Conservation (phyloP, 2,888 invertebrate species). For the Nineta flava region DNA sequence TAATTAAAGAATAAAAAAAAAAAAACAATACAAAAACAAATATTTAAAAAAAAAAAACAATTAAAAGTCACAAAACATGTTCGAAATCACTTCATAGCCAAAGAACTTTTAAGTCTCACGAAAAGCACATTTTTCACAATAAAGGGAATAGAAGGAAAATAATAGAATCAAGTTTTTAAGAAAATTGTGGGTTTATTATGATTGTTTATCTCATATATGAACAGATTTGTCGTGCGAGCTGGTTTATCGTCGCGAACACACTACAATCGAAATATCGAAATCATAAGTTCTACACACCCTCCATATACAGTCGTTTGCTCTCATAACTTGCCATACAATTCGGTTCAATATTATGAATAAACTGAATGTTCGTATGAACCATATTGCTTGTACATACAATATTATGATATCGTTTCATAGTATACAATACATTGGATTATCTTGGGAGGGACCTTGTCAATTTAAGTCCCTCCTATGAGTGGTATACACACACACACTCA, state of each 20-base stretch:
- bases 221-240: background rate
- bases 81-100: too few relatives aligned
- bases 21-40: too few relatives aligned
- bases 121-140: too few relatives aligned
- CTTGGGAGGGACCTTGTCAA: background rate
- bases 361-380: background rate
- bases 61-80: too few relatives aligned
- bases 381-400: background rate
- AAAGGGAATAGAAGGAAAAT: too few relatives aligned
- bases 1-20: slow-evolving; percentile 23
- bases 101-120: too few relatives aligned
- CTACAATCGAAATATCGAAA: background rate
- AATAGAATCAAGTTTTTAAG: too few relatives aligned
- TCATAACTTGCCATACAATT: background rate
- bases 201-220: background rate
- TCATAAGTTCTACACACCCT: background rate
- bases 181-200: too few relatives aligned
- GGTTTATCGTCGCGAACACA: background rate
- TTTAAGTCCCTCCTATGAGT: background rate
- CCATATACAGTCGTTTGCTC: background rate
- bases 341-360: background rate
- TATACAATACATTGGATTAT: background rate
- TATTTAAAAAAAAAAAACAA: too few relatives aligned
- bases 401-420: background rate
- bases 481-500: too few relatives aligned